These are phyloP conservation scores for Macheiramphus alcinus DNA, from an alignment of 2,113 vertebrate genomes.

Conservation along the genomic window DNA sequence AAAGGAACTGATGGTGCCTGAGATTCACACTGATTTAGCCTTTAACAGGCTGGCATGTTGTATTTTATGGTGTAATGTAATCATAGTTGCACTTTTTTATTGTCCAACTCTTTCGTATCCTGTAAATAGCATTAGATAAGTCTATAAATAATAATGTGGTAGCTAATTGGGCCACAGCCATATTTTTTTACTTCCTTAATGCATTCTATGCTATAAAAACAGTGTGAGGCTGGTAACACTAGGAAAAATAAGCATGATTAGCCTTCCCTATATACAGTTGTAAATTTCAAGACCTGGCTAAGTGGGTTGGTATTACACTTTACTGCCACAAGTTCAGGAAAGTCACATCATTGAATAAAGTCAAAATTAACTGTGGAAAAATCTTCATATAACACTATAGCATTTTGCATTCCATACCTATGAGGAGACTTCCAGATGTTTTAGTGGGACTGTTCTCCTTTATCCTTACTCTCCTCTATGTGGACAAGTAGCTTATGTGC, in stretches of 20 bases:
- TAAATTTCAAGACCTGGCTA: not conserved
- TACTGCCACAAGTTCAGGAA: not conserved
- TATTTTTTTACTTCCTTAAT: not conserved
- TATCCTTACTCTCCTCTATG: not conserved
- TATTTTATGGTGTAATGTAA: slow-evolving; percentile 18
- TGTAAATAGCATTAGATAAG: slow-evolving; percentile 28
- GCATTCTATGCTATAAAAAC: not conserved
- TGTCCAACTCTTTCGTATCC: not conserved
- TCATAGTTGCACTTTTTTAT: not conserved
- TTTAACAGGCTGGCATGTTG: not conserved
- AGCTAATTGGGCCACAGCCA: not conserved
- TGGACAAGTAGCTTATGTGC: not conserved
- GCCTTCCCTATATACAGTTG: not conserved
- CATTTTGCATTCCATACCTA: not conserved
- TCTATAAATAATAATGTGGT: slow-evolving; percentile 46
- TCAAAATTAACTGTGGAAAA: not conserved
- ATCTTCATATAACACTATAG: not conserved
- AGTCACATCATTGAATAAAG: not conserved
- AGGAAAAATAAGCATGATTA: not conserved
- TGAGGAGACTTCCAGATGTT: not conserved
- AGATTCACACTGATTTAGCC: not conserved
- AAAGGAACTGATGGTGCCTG: not conserved
- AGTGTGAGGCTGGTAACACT: not conserved
- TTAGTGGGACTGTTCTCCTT: not conserved
- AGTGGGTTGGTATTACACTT: not conserved